These are phyloP conservation scores for Gobio occitaniae DNA, from an alignment of 2,797 vertebrate species.

Conservation along the genomic window DNA sequence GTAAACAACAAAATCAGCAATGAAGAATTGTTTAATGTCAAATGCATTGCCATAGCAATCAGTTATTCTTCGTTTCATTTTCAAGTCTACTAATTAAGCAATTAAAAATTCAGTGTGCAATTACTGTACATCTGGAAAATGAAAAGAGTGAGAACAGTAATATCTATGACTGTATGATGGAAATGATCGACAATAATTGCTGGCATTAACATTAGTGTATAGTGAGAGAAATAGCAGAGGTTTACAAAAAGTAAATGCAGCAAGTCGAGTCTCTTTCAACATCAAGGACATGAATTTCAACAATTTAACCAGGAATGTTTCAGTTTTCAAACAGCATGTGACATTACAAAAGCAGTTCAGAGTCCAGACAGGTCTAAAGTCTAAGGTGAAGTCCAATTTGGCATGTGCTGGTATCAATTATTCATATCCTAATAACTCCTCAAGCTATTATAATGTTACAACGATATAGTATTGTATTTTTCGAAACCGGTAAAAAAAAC, in stretches of 20 bases:
- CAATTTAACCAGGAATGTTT: not conserved
- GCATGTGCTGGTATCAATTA: not conserved
- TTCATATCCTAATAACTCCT: not conserved
- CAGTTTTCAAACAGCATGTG: not conserved
- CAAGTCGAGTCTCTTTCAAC: not conserved
- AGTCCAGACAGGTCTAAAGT: not conserved
- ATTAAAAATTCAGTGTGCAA: constrained; percentile 6
- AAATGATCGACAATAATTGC: not conserved
- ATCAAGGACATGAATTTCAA: not conserved
- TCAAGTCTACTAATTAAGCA: constrained; percentile 26
- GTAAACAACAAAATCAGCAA: not conserved
- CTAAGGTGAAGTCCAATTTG: not conserved
- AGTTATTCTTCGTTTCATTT: not conserved
- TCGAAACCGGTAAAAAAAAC: not conserved
- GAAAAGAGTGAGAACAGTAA: not conserved
- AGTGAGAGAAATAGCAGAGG: not conserved
- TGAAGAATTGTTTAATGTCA: not conserved
- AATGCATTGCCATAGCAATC: not conserved
- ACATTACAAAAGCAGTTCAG: not conserved
- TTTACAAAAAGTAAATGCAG: not conserved
- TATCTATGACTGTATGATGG: not conserved
- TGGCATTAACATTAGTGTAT: not conserved
- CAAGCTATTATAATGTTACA: not conserved
- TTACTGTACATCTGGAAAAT: not conserved
- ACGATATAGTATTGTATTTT: not conserved